Conservation (phyloP, 2,888 invertebrate species). For the Ichneumoninae sp. region DNA sequence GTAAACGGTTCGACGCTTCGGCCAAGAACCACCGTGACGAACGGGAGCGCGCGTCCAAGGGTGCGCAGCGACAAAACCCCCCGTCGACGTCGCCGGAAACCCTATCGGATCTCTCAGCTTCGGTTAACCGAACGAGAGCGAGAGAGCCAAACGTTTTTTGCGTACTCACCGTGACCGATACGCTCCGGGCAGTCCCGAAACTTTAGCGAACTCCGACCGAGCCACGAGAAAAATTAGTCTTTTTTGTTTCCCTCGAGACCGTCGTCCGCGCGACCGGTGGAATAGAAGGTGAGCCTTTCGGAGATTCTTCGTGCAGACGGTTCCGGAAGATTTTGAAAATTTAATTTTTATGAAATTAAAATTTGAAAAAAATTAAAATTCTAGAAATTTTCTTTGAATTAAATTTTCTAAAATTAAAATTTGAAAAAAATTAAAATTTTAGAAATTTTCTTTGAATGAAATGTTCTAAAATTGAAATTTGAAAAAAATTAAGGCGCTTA, state of each 20-base stretch:
- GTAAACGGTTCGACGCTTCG: slow-evolving; percentile 64
- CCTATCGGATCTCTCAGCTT: slow-evolving; percentile 12
- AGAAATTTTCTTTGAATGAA: no score
- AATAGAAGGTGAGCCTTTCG: background rate
- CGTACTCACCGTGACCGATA: slow-evolving; percentile 52
- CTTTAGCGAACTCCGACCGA: slow-evolving; percentile 19
- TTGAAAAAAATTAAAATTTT: no score
- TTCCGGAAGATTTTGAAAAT: no score
- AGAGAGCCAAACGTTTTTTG: slow-evolving; percentile 49
- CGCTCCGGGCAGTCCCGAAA: slow-evolving; percentile 53
- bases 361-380: no score
- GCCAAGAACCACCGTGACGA: slow-evolving; percentile 23
- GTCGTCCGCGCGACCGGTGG: background rate
- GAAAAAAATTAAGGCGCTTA: no score
- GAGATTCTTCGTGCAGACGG: no score
- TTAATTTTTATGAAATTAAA: no score
- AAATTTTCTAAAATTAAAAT: no score
- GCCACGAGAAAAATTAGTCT: background rate
- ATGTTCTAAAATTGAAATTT: no score
- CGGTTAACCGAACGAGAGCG: background rate
- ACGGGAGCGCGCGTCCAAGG: slow-evolving; percentile 17
- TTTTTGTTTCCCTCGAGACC: background rate
- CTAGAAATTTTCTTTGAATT: no score
- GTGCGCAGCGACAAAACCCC: slow-evolving; percentile 17
- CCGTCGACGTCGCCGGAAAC: slow-evolving; percentile 19